Conservation (phyloP, 2,113 vertebrate genomes). For the Scolopax mira region DNA sequence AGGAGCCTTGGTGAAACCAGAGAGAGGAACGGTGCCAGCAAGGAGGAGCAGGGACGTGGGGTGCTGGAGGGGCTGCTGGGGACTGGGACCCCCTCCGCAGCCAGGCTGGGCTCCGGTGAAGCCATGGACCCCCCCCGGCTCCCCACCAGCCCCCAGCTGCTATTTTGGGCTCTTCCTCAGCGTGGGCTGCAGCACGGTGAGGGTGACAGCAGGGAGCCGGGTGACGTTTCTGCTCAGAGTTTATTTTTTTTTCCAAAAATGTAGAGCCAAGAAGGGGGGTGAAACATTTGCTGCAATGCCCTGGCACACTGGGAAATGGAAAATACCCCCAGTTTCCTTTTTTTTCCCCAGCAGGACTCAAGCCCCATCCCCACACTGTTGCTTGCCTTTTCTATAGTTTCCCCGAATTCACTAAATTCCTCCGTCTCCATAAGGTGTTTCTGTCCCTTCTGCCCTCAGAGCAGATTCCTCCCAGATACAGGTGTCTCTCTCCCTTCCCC, state of each 20-base stretch:
- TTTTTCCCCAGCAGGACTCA: neutral
- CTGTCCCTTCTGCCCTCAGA: neutral
- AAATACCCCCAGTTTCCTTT: neutral
- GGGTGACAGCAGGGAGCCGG: neutral
- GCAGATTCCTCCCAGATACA: neutral
- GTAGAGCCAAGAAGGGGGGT: neutral
- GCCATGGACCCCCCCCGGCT: neutral
- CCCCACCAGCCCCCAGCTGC: neutral
- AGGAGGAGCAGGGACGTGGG: accelerated
- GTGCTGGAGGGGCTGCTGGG: neutral
- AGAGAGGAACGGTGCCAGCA: neutral
- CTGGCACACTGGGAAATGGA: neutral
- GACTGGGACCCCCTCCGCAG: accelerated
- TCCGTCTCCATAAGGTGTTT: neutral
- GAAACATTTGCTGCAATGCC: neutral
- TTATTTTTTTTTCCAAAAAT: neutral
- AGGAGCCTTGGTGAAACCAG: neutral
- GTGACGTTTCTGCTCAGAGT: neutral
- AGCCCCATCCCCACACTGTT: neutral
- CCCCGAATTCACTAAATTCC: neutral
- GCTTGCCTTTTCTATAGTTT: neutral
- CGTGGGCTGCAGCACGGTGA: neutral
- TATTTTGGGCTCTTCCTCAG: neutral
- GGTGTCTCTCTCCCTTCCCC: neutral
- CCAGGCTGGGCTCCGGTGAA: accelerated